Base-by-base conservation (phyloP, 2,113 vertebrate genomes). In the Esox niger region DNA sequence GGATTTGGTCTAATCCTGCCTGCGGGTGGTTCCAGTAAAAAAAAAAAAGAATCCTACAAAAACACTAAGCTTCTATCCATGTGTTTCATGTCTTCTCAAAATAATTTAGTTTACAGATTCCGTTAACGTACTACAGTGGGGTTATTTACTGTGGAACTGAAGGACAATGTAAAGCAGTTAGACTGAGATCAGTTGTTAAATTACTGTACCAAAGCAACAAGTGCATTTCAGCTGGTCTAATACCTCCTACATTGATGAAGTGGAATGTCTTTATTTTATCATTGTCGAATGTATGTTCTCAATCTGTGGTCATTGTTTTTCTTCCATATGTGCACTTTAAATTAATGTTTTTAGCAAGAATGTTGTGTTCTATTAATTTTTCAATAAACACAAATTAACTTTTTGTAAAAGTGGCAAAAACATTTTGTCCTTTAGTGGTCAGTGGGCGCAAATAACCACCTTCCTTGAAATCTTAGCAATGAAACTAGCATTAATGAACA, bases 351-450 rank as follows among this genome's bases (percentile, higher is more conserved):
- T n/a, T 52, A 69, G 60, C 70, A 54, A 52, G 38, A 2, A 10
- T 43, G 1, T 4, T 43, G 1, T 4, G 38, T 43, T 43, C 17
- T 5, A 30, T 9, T 38, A 35, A n/a, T 8, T 75, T 79, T 77
- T 4, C 59, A 83, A 79, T 82, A 81, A 82, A 84, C 71, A 46
- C n/a, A 64, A 66, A 54, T 30, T 10, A 6, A 20, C 4, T n/a
- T 78, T 75, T 78, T 70, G 30, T 8, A 70, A 46, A 64, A n/a
- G n/a, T n/a, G n/a, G n/a, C n/a, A n/a, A n/a, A n/a, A n/a, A n/a
- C n/a, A n/a, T n/a, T n/a, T n/a, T n/a, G n/a, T n/a, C n/a, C n/a
- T n/a, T n/a, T n/a, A n/a, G n/a, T n/a, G n/a, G n/a, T 17, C 3
- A 43, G 3, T 43, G 13, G 11, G 17, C 17, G 11, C 38, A 43